Conservation (phyloP, 2,797 vertebrate genomes). For the Knipowitschia caucasica region DNA sequence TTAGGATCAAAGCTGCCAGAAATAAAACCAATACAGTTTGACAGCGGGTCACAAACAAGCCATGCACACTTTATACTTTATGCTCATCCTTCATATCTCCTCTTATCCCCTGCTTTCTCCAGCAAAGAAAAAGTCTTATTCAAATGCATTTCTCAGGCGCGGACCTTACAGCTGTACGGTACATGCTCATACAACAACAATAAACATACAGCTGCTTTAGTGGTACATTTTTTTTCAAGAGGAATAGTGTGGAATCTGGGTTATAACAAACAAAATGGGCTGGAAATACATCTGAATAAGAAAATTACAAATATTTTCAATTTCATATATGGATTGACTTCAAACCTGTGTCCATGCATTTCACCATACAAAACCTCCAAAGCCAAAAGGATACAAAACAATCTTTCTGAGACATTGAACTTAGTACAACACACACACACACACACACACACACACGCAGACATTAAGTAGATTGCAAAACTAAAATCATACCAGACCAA, state of each 20-base stretch:
- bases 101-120: slow-evolving; percentile 23
- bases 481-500: not conserved
- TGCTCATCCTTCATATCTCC: slow-evolving; percentile 11
- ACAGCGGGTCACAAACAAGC: slow-evolving; percentile 61
- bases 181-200: not conserved
- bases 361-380: too few relatives aligned
- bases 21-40: slow-evolving; percentile 64
- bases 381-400: too few relatives aligned
- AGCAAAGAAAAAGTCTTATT: slow-evolving; percentile 8
- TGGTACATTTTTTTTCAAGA: not conserved
- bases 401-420: too few relatives aligned
- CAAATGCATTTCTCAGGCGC: slow-evolving; percentile 13
- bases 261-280: not conserved
- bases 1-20: slow-evolving; percentile 66
- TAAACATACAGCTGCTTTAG: not conserved
- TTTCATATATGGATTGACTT: too few relatives aligned
- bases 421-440: too few relatives aligned
- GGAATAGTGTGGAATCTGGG: not conserved
- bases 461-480: not conserved
- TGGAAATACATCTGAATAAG: not conserved
- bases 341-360: too few relatives aligned
- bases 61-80: slow-evolving; percentile 20
- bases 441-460: too few relatives aligned
- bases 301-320: too few relatives aligned
- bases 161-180: slow-evolving; percentile 10